These are phyloP conservation scores for Drosophila paracracens DNA, from an alignment of 2,888 invertebrate genomes.

Conservation along the genomic window DNA sequence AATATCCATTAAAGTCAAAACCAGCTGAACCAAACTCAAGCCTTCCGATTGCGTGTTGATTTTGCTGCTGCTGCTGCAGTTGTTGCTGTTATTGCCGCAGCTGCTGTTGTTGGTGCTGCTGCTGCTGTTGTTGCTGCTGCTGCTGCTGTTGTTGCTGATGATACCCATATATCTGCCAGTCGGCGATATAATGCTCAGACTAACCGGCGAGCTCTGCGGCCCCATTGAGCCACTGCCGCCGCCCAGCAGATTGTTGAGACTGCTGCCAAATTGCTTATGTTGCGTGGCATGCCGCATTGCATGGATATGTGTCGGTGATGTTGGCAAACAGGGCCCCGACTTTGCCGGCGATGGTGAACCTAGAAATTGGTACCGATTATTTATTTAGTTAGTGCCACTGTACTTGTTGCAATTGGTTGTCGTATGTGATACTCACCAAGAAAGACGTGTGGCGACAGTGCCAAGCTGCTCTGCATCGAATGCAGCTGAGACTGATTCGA, in stretches of 20 bases:
- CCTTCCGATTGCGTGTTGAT: conserved; percentile 86
- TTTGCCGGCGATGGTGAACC: conserved; percentile 95
- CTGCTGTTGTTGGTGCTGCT: conserved; percentile 73
- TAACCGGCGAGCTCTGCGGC: conserved; percentile 83
- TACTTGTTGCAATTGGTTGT: neutral
- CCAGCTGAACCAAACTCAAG: conserved; percentile 87
- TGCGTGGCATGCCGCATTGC: conserved; percentile 96
- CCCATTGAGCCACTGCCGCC: conserved; percentile 77
- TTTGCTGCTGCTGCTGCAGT: conserved; percentile 77
- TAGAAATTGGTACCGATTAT: conserved; percentile 59
- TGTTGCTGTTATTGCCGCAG: conserved; percentile 82
- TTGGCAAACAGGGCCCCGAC: conserved; percentile 94
- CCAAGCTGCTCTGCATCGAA: conserved; percentile 91
- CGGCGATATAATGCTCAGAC: conserved; percentile 84
- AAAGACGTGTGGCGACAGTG: conserved; percentile 90
- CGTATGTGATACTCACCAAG: conserved; percentile 87
- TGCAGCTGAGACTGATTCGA: conserved; percentile 95
- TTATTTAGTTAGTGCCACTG: neutral
- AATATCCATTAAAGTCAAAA: conserved; percentile 86
- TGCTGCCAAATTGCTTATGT: conserved; percentile 87
- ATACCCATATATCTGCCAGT: conserved; percentile 84
- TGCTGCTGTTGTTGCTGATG: conserved; percentile 79
- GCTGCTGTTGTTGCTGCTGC: conserved; percentile 55
- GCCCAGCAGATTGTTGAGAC: conserved; percentile 77
- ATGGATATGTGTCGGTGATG: conserved; percentile 97